Conservation (phyloP, 2,113 vertebrate species). For the Erythrolamprus reginae region DNA sequence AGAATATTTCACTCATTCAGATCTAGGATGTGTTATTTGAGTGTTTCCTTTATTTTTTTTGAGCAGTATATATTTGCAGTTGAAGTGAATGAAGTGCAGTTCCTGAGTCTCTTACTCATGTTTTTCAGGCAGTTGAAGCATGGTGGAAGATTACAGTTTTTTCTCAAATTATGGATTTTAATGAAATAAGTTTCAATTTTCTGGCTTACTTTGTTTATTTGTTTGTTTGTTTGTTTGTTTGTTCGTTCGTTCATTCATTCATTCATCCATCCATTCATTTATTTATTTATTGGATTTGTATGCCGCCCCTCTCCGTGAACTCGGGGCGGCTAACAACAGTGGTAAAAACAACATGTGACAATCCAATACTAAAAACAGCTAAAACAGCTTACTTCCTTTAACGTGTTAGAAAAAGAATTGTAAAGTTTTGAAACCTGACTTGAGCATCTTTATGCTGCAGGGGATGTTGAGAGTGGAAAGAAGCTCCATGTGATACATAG, state of each 20-base stretch:
- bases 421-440: neutral
- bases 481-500: conserved; percentile 80
- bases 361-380: too few species aligned
- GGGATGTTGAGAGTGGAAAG: conserved; percentile 85
- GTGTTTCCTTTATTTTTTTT: too few species aligned
- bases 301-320: too few species aligned
- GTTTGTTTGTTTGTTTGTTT: too few species aligned
- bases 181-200: neutral
- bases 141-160: neutral
- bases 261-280: too few species aligned
- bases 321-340: too few species aligned
- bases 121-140: fast-evolving
- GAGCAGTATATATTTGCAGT: neutral
- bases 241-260: too few species aligned
- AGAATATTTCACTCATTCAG: too few species aligned
- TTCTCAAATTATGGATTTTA: neutral
- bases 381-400: neutral
- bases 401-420: neutral
- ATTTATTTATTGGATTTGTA: too few species aligned
- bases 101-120: neutral
- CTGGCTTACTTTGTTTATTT: neutral
- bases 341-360: too few species aligned
- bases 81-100: neutral
- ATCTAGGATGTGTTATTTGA: too few species aligned
- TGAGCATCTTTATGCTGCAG: conserved; percentile 56